Evolutionary conservation across 1,140 invertebrate species (phyloP).

Genomic region (Proctacanthus coquilletti): DNA sequence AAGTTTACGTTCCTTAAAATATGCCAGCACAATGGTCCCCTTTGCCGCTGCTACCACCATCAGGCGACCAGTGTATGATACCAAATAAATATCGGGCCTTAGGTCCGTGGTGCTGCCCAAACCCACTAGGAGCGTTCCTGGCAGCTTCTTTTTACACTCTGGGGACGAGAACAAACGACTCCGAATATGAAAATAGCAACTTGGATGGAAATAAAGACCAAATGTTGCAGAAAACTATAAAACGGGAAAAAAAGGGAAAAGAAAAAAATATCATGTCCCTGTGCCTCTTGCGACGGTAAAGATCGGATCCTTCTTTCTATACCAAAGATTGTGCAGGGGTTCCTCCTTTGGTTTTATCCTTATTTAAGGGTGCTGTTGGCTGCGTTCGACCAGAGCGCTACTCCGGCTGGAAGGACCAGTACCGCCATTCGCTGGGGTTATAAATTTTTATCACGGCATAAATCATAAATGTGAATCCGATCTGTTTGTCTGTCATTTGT

Average conservation of each 20-base stretch:
- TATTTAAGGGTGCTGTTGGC: background rate
- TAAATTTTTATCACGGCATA: conserved; percentile 1
- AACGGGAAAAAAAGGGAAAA: background rate
- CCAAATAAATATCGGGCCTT: no score
- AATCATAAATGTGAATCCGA: background rate
- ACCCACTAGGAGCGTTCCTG: no score
- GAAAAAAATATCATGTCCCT: background rate
- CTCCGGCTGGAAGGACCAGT: background rate
- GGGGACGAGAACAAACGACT: no score
- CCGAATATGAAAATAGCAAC: background rate
- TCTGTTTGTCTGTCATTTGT: background rate
- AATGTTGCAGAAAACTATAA: conserved; percentile 4
- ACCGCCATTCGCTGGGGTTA: background rate
- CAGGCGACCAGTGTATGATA: no score
- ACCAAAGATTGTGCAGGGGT: no score
- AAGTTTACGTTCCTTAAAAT: no score
- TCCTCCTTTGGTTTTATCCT: background rate
- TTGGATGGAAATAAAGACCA: background rate
- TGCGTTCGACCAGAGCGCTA: background rate
- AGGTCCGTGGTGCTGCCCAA: no score
- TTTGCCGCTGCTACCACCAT: no score
- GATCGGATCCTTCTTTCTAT: no score
- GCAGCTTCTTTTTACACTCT: no score
- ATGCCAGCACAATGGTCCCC: no score
- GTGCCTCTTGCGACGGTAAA: background rate